These are phyloP conservation scores for Stichopus horrens DNA, from an alignment of 53 echinoderm and acorn worm genomes.

Conservation along the genomic window DNA sequence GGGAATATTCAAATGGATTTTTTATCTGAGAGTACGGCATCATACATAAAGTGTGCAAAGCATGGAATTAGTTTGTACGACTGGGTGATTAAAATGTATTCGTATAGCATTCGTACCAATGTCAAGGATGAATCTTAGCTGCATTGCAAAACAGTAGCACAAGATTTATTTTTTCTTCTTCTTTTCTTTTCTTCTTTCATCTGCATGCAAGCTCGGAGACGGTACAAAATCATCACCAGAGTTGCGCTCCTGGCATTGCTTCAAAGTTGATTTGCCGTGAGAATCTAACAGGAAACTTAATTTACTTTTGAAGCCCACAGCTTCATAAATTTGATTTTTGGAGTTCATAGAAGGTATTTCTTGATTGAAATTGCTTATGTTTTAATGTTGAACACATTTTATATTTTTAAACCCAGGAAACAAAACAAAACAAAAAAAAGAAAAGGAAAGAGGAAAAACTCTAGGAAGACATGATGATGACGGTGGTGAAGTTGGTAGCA, in stretches of 20 bases:
- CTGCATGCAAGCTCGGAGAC: no score
- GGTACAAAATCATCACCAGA: neutral
- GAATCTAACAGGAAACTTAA: constrained; percentile 3
- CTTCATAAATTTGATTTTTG: neutral
- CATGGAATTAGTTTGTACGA: no score
- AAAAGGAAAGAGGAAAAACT: neutral
- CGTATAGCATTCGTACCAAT: no score
- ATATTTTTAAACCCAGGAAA: neutral
- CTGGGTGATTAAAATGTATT: no score
- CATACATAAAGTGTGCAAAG: no score
- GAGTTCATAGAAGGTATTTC: neutral
- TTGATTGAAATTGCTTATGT: neutral
- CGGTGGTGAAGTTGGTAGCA: no score
- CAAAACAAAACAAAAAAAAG: neutral
- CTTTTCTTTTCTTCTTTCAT: neutral
- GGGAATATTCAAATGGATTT: no score
- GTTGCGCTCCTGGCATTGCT: constrained; percentile 12
- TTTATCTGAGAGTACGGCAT: no score
- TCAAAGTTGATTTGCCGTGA: constrained; percentile 23
- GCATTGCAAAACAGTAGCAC: no score
- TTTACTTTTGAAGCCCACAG: constrained; percentile 3
- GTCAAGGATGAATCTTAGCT: no score
- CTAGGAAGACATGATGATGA: no score
- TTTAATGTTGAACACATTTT: neutral
- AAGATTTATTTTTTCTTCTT: no score